Evolutionary conservation across 2,113 vertebrate genomes (phyloP).

Genomic region (Ochotona princeps): DNA sequence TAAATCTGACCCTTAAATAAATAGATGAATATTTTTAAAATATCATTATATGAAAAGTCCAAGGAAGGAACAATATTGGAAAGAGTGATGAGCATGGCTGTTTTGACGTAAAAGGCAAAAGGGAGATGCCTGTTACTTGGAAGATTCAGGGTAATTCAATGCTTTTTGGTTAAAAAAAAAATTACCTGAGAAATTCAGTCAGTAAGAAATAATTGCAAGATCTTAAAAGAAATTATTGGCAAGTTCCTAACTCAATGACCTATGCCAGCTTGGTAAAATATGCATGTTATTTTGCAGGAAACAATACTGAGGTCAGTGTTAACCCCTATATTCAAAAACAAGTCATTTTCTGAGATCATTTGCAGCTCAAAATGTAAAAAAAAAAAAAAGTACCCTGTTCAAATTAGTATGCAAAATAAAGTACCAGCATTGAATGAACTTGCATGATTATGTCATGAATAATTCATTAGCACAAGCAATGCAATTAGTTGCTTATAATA

Average conservation of each 20-base stretch:
- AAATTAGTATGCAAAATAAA: conserved; percentile 86
- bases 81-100: not conserved
- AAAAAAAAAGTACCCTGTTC: conserved; percentile 81
- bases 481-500: conserved; percentile 84
- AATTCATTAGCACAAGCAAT: conserved; percentile 84
- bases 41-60: conserved; percentile 11
- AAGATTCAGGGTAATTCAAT: not conserved
- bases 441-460: conserved; percentile 85
- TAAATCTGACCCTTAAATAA: too few species aligned
- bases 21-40: too few species aligned
- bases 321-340: conserved; percentile 59
- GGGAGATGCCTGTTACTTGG: not conserved
- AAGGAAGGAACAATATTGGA: not conserved
- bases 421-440: conserved; percentile 77
- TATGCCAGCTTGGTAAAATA: conserved; percentile 61
- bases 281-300: conserved; percentile 62
- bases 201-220: conserved; percentile 51
- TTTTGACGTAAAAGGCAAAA: not conserved
- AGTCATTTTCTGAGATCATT: conserved; percentile 81
- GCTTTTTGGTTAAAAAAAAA: conserved; percentile 17
- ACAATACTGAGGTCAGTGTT: conserved; percentile 73
- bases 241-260: conserved; percentile 55
- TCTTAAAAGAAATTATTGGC: conserved; percentile 65
- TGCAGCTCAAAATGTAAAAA: conserved; percentile 85
- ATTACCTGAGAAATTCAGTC: conserved; percentile 38